Conservation (phyloP, 2,113 vertebrate species). For the Eurystomus gularis region DNA sequence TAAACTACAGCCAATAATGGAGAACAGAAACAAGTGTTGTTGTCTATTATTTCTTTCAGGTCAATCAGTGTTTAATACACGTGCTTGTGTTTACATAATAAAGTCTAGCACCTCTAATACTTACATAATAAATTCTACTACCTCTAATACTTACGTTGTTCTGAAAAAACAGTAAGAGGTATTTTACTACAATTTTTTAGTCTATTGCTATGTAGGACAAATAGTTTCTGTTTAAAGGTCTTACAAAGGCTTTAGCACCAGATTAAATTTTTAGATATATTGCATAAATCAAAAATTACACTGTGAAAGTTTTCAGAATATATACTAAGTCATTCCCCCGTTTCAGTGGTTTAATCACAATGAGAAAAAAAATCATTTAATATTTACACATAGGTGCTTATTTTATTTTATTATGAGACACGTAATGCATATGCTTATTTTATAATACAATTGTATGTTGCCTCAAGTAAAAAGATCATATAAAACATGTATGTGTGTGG, state of each 20-base stretch:
- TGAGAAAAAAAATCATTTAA: neutral
- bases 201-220: rapidly evolving
- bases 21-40: neutral
- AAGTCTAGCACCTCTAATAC: no score
- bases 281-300: neutral
- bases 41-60: neutral
- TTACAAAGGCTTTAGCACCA: neutral
- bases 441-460: neutral
- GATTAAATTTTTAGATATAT: neutral
- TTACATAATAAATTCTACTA: neutral
- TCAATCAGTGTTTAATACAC: neutral
- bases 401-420: neutral
- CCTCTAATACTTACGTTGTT: neutral
- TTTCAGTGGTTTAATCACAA: neutral
- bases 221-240: neutral
- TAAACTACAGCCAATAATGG: neutral
- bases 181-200: neutral
- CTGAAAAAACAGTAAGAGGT: neutral
- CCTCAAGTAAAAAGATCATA: neutral
- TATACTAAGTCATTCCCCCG: neutral
- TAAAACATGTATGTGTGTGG: neutral
- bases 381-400: neutral
- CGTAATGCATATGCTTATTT: neutral
- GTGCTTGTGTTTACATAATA: neutral
- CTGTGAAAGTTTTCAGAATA: neutral